Evolutionary conservation across 2,888 invertebrate genomes (phyloP).

Genomic region (Macrosiphum euphorbiae): DNA sequence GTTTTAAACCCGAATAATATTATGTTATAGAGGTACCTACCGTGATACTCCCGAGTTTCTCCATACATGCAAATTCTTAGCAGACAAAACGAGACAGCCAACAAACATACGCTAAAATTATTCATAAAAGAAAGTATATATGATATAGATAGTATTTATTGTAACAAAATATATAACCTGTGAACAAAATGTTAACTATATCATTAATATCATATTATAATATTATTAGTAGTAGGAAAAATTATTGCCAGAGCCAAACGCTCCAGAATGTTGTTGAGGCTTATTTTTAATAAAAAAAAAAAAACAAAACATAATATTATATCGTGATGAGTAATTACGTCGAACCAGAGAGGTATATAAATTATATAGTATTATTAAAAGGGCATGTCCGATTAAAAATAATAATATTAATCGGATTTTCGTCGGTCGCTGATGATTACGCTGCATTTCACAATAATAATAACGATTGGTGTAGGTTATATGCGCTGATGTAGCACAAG

Average conservation of each 20-base stretch:
- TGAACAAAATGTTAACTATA: not conserved
- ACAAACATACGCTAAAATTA: not conserved
- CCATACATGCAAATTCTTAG: not conserved
- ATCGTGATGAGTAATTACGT: not conserved
- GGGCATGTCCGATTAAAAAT: not conserved
- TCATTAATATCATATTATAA: not conserved
- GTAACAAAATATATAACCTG: not conserved
- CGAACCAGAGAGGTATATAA: not conserved
- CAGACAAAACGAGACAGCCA: not conserved
- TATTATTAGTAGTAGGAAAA: not conserved
- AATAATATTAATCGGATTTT: constrained; percentile 4
- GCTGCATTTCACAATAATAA: not conserved
- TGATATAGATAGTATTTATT: not conserved
- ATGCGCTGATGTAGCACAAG: not conserved
- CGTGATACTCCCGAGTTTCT: not conserved
- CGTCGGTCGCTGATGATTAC: not conserved
- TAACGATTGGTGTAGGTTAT: not conserved
- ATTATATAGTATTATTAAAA: not conserved
- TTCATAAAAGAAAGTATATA: not conserved
- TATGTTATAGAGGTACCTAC: not conserved
- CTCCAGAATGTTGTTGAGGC: not conserved
- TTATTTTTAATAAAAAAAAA: not conserved
- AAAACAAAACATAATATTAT: not conserved
- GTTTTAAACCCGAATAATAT: not conserved
- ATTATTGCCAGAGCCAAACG: not conserved